Evolutionary conservation across 2,797 vertebrate genomes (phyloP).

Genomic region (Arnoldichthys spilopterus): DNA sequence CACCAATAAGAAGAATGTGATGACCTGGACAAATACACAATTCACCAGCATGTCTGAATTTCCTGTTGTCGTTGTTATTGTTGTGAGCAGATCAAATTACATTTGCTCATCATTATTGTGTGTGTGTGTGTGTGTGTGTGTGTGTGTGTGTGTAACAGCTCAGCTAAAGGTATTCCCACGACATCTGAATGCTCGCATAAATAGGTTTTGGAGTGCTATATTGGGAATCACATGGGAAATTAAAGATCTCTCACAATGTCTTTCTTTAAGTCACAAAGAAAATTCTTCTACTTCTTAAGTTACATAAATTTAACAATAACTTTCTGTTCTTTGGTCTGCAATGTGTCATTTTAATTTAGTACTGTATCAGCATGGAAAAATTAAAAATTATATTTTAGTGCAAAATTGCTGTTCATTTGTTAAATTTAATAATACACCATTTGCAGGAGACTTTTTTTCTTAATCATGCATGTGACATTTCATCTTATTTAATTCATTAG

Average conservation of each 20-base stretch:
- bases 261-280: background rate
- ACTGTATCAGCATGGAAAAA: too few relatives aligned
- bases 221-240: background rate
- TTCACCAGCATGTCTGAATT: background rate
- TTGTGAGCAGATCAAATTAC: conserved; percentile 20
- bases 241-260: background rate
- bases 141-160: conserved; percentile 18
- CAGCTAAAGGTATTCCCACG: background rate
- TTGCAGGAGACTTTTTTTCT: too few relatives aligned
- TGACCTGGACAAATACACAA: background rate
- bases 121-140: background rate
- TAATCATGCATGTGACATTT: too few relatives aligned
- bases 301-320: too few relatives aligned
- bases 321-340: background rate
- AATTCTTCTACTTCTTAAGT: background rate
- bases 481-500: too few relatives aligned
- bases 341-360: too few relatives aligned
- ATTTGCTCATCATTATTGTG: conserved; percentile 18
- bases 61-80: conserved; percentile 18
- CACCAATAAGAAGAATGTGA: background rate
- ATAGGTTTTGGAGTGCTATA: background rate
- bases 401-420: too few relatives aligned
- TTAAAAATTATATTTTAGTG: too few relatives aligned
- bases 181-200: background rate
- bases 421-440: too few relatives aligned